Conservation (phyloP, 2,888 invertebrate genomes). For the Drosophila anceps region DNA sequence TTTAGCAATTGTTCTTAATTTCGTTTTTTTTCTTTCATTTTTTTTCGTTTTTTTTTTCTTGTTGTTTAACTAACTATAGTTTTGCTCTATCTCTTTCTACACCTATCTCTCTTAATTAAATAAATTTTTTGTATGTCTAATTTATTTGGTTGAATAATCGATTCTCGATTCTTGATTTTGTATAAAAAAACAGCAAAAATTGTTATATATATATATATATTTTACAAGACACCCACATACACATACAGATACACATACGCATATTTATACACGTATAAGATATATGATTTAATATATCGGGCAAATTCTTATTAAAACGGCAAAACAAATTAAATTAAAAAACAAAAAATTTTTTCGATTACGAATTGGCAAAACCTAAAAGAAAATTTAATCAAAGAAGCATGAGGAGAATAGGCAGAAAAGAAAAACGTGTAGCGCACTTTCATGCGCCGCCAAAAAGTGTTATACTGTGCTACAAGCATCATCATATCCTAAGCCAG, state of each 20-base stretch:
- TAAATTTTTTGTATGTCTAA: conserved; percentile 54
- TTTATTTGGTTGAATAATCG: conserved; percentile 56
- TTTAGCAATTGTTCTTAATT: conserved; percentile 49
- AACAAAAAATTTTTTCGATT: conserved; percentile 38
- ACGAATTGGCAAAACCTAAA: conserved; percentile 25
- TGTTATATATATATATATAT: conserved; percentile 68
- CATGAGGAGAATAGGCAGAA: conserved; percentile 7
- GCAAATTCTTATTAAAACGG: conserved; percentile 44
- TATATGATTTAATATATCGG: conserved; percentile 22
- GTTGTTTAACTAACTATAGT: conserved; percentile 14
- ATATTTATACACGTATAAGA: conserved; percentile 23
- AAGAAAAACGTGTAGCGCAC: conserved; percentile 28
- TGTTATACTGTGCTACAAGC: conserved; percentile 77
- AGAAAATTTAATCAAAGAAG: conserved; percentile 4
- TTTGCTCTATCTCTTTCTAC: conserved; percentile 43
- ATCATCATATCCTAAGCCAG: conserved; percentile 48
- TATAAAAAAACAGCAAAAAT: conserved; percentile 39
- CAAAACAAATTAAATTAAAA: conserved; percentile 27
- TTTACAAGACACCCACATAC: conserved; percentile 41
- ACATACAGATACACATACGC: conserved; percentile 29
- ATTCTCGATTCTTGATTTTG: conserved; percentile 64
- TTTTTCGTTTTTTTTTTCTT: conserved; percentile 20
- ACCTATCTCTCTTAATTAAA: conserved; percentile 45
- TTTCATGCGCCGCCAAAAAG: conserved; percentile 40
- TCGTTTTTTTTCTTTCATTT: conserved; percentile 26